Conservation (phyloP, 2,113 vertebrate species). For the Anguilla japonica region DNA sequence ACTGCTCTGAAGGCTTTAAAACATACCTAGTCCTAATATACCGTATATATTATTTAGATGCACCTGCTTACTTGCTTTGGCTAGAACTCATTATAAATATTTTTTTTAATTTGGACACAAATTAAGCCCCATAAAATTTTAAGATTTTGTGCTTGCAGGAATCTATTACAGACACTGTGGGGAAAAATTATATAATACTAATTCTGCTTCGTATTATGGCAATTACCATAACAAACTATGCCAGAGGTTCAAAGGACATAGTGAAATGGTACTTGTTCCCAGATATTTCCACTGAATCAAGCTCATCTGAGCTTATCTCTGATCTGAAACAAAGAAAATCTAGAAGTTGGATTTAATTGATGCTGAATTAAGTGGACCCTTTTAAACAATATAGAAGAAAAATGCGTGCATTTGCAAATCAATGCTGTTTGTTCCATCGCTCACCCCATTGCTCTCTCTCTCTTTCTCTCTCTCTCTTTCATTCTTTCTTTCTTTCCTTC, state of each 20-base stretch:
- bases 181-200: background rate
- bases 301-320: too few relatives aligned
- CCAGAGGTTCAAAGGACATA: background rate
- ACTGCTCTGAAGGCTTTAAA: too few relatives aligned
- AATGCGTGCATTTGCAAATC: background rate
- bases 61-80: too few relatives aligned
- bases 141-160: too few relatives aligned
- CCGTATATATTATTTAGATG: too few relatives aligned
- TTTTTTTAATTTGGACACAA: too few relatives aligned
- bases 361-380: background rate
- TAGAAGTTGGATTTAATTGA: background rate
- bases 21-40: too few relatives aligned
- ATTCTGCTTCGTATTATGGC: background rate
- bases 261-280: background rate
- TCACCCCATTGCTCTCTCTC: background rate
- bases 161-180: too few relatives aligned
- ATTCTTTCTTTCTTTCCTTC: background rate
- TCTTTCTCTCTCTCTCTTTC: background rate
- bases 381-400: background rate
- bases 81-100: too few relatives aligned
- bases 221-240: background rate
- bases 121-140: too few relatives aligned
- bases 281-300: background rate
- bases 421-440: background rate
- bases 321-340: background rate